phyloP scores from a whole-genome alignment of 2,797 vertebrate species.

The Pseudotriccus pelzelni region DNA sequence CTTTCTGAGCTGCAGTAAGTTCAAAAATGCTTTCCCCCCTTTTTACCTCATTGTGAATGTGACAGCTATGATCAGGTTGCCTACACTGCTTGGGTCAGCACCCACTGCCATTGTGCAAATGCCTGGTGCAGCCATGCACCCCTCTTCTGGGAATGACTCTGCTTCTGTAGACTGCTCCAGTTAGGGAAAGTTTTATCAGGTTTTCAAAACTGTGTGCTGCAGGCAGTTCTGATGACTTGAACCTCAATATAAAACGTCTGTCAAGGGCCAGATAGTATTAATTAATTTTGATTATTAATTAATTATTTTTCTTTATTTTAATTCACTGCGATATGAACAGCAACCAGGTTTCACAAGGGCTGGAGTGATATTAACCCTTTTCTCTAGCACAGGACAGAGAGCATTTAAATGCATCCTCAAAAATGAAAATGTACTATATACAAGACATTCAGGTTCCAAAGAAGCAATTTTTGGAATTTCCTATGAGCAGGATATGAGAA shows the following conservation, averaged over 20 bases:
- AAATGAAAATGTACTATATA: background rate
- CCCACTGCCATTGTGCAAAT: accelerated
- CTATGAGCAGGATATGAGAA: background rate
- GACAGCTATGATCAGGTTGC: background rate
- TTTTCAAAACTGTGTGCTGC: background rate
- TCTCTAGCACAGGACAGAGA: background rate
- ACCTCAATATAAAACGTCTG: background rate
- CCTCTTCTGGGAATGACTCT: background rate
- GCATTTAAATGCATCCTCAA: background rate
- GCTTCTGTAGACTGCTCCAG: background rate
- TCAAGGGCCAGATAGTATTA: background rate
- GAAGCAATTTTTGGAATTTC: background rate
- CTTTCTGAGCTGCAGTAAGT: background rate
- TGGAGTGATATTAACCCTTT: background rate
- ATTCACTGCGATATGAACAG: background rate
- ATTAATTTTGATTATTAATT: no score
- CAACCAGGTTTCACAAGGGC: background rate
- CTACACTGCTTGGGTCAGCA: background rate
- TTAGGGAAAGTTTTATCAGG: background rate
- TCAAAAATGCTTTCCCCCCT: accelerated
- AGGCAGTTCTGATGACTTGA: background rate
- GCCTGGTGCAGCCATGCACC: accelerated
- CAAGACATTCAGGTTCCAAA: background rate
- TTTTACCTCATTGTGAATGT: background rate
- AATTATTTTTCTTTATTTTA: background rate